Conservation (phyloP, 2,797 vertebrate genomes). For the Hozukius guyotensis region DNA sequence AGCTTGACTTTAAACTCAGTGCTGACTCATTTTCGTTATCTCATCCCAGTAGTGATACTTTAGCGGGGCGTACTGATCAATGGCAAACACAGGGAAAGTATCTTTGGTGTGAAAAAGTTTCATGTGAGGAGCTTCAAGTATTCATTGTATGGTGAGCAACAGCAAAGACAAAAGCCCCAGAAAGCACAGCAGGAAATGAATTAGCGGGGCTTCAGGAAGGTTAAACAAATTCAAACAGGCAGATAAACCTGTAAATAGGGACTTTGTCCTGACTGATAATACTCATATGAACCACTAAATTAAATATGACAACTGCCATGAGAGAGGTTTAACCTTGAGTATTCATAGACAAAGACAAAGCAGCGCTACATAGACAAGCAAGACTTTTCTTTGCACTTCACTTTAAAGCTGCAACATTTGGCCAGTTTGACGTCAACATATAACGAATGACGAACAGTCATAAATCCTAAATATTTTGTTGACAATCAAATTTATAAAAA, state of each 20-base stretch:
- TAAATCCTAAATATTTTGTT: neutral
- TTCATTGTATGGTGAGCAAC: neutral
- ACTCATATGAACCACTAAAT: neutral
- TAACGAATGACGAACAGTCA: neutral
- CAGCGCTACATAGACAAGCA: neutral
- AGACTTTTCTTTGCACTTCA: neutral
- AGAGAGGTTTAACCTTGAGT: neutral
- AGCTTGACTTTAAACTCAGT: neutral
- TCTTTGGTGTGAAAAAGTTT: neutral
- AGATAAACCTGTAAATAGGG: neutral
- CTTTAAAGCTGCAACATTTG: neutral
- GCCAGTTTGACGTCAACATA: neutral
- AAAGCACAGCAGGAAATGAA: neutral
- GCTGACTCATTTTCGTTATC: neutral
- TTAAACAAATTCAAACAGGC: neutral
- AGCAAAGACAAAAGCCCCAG: neutral
- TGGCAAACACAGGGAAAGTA: neutral
- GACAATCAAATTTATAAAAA: neutral
- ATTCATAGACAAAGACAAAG: neutral
- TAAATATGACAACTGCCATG: neutral
- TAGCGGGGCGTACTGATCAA: neutral
- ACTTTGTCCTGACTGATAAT: neutral
- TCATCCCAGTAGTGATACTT: neutral
- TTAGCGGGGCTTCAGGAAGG: neutral
- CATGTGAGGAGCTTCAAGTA: neutral